phyloP scores from a whole-genome alignment of 2,888 invertebrate species.

The Clitarchus hookeri region DNA sequence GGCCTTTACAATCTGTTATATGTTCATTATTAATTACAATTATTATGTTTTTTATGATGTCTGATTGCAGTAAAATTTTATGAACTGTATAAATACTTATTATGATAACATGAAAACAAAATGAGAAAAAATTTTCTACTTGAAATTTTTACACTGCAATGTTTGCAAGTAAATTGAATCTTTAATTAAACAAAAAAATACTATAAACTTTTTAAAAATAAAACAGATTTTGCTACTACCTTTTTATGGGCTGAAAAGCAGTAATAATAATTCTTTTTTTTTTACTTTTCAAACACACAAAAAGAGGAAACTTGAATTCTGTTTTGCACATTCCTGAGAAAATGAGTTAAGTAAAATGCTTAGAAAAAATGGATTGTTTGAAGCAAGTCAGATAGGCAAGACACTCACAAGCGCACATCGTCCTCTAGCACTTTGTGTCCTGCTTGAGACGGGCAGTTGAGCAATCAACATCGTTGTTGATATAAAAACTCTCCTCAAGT shows the following conservation, averaged over 20 bases:
- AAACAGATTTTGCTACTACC: neutral
- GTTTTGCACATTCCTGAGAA: conserved; percentile 10
- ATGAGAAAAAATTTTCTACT: too few relatives aligned
- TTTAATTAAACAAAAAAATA: neutral
- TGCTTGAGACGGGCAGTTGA: neutral
- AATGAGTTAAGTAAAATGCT: neutral
- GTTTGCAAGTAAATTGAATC: too few relatives aligned
- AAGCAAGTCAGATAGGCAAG: conserved; percentile 14
- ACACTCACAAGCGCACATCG: neutral
- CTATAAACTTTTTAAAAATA: neutral
- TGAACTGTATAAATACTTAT: too few relatives aligned
- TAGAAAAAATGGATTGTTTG: conserved; percentile 9
- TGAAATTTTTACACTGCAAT: too few relatives aligned
- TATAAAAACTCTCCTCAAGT: conserved; percentile 7
- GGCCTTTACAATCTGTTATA: too few relatives aligned
- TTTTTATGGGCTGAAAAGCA: neutral
- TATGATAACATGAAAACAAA: too few relatives aligned
- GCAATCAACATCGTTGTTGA: conserved; percentile 7
- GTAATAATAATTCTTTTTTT: too few relatives aligned
- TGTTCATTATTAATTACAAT: too few relatives aligned
- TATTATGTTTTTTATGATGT: too few relatives aligned
- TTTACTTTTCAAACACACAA: too few relatives aligned
- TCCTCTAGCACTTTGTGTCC: neutral
- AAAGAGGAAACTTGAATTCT: neutral
- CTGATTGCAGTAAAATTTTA: too few relatives aligned